These are phyloP conservation scores for Parapristionchus giblindavisi DNA, from an alignment of 2,888 invertebrate genomes.

Conservation along the genomic window DNA sequence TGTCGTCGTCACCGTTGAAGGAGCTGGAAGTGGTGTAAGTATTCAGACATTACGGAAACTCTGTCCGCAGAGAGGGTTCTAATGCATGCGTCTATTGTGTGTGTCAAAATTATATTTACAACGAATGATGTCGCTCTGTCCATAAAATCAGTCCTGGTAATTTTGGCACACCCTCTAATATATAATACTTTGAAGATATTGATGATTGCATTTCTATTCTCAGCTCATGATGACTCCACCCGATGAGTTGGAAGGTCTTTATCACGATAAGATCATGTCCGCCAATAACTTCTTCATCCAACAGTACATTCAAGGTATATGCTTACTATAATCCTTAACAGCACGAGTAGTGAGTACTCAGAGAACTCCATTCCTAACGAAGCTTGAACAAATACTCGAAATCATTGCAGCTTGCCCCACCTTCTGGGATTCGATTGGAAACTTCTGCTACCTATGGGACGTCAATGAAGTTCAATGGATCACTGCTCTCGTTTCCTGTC, in stretches of 20 bases:
- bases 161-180: too few relatives aligned
- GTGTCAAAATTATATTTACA: too few relatives aligned
- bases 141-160: too few relatives aligned
- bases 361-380: not conserved
- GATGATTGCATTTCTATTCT: too few relatives aligned
- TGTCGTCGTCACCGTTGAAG: constrained; percentile 48
- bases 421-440: not conserved
- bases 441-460: constrained; percentile 21
- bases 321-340: not conserved
- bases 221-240: not conserved
- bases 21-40: constrained; percentile 5
- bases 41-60: too few relatives aligned
- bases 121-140: too few relatives aligned
- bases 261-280: not conserved
- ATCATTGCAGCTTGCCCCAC: constrained; percentile 15
- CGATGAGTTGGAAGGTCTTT: not conserved
- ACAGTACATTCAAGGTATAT: constrained; percentile 25
- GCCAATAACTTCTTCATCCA: not conserved
- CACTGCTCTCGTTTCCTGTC: constrained; percentile 22
- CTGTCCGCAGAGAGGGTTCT: too few relatives aligned
- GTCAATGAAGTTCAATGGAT: not conserved
- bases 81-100: too few relatives aligned
- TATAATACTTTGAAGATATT: not conserved
- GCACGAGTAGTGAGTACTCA: not conserved
- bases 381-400: not conserved